phyloP scores from a whole-genome alignment of 2,113 vertebrate genomes.

The Rhabdomys dilectus region DNA sequence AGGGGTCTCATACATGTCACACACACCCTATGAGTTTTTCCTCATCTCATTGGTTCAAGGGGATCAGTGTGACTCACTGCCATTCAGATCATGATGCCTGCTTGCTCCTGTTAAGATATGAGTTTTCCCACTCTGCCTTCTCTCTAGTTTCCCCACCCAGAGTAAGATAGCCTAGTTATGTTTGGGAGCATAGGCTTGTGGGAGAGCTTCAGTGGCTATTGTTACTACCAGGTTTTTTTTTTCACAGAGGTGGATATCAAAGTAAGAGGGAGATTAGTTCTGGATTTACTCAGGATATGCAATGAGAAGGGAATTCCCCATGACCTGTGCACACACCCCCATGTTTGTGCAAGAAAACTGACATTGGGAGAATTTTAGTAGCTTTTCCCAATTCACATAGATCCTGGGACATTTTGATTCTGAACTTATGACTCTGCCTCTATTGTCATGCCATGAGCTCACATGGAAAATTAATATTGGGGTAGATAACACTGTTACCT shows the following conservation, averaged over 20 bases:
- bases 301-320: neutral
- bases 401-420: neutral
- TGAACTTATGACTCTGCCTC: neutral
- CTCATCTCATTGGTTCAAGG: neutral
- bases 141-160: neutral
- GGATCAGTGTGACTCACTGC: neutral
- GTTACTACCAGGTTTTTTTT: neutral
- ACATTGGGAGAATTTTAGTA: neutral
- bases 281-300: neutral
- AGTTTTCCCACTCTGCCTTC: neutral
- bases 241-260: neutral
- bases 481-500: neutral
- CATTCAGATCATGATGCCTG: neutral
- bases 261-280: neutral
- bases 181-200: neutral
- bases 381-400: neutral
- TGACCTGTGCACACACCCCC: accelerated
- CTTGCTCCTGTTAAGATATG: neutral
- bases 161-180: neutral
- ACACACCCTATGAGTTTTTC: neutral
- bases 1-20: neutral
- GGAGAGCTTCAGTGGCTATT: neutral
- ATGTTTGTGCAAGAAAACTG: neutral
- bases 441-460: too few relatives aligned
- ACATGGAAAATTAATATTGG: neutral